phyloP scores from a whole-genome alignment of 2,113 vertebrate genomes.

The Himantopus leucocephalus region DNA sequence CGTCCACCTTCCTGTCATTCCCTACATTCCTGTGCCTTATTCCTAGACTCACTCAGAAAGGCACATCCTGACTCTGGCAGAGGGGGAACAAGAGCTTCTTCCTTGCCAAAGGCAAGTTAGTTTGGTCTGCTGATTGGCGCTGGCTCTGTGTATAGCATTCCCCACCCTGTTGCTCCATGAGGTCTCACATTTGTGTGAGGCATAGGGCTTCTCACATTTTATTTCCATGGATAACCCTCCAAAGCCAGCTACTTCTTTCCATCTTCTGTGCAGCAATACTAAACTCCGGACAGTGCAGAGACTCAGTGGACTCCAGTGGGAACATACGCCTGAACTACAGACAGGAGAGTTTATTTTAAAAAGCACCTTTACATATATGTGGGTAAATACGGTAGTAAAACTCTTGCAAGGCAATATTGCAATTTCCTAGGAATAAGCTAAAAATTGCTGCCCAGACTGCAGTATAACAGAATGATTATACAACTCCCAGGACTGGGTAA shows the following conservation, averaged over 20 bases:
- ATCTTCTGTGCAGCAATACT: not conserved
- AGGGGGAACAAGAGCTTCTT: not conserved
- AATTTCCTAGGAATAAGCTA: not conserved
- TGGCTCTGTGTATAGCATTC: not conserved
- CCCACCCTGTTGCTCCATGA: not conserved
- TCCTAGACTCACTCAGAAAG: not conserved
- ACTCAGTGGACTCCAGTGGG: not conserved
- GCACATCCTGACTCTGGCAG: not conserved
- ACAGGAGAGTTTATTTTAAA: not conserved
- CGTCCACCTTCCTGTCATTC: not conserved
- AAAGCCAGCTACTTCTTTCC: not conserved
- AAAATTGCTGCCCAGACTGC: not conserved
- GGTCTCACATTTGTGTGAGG: not conserved
- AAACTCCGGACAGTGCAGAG: not conserved
- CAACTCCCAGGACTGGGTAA: not conserved
- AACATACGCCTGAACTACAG: not conserved
- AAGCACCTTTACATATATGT: not conserved
- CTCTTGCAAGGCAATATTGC: not conserved
- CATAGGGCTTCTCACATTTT: not conserved
- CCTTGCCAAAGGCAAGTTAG: not conserved
- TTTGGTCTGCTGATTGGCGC: not conserved
- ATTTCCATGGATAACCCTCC: not conserved
- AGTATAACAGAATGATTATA: not conserved
- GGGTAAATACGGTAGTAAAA: not conserved
- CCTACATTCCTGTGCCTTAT: not conserved